phyloP scores from a whole-genome alignment of 2,113 vertebrate species.

The Tragelaphus scriptus region DNA sequence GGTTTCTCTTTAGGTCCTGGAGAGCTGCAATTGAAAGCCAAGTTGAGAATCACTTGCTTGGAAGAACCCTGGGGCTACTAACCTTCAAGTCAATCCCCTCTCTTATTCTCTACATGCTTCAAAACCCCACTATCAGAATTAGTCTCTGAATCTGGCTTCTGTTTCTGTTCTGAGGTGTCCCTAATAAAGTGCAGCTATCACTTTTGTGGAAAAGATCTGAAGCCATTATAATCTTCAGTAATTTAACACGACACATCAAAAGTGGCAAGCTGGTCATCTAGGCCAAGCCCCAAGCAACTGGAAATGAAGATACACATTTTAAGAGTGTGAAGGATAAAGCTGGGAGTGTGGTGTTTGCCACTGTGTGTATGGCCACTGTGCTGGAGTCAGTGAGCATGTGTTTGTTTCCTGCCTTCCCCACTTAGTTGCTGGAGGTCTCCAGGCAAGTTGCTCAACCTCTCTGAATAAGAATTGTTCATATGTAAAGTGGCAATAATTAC shows the following conservation, averaged over 20 bases:
- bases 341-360: not conserved
- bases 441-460: not conserved
- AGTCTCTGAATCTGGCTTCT: not conserved
- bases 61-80: not conserved
- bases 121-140: not conserved
- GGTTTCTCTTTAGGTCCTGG: not conserved
- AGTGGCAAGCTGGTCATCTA: not conserved
- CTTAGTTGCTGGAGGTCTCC: not conserved
- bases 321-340: not conserved
- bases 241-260: not conserved
- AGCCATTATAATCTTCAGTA: not conserved
- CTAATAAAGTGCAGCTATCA: not conserved
- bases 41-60: not conserved
- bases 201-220: not conserved
- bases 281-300: not conserved
- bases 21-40: not conserved
- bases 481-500: not conserved
- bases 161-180: not conserved
- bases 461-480: not conserved
- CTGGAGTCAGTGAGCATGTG: not conserved
- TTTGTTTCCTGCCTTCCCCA: not conserved
- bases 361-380: not conserved
- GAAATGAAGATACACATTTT: not conserved
- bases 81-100: not conserved
- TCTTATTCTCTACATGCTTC: not conserved